A percentile compares a stretch with the other conserved stretches of the same genome.
Conservation (phyloP, 1,140 invertebrate genomes). For the Wiebesia pumilae region DNA sequence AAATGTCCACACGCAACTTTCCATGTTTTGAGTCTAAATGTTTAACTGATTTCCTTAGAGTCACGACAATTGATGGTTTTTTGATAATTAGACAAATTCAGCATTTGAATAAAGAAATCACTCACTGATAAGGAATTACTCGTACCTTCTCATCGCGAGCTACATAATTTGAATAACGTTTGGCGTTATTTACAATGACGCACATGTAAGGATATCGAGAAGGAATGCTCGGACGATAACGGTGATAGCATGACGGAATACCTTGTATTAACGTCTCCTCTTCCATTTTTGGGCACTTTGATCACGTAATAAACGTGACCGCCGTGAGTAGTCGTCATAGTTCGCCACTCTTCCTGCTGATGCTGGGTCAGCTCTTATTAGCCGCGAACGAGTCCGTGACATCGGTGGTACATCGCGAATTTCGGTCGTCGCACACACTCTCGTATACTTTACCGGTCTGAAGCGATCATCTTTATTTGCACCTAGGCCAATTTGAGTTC, state of each 20-base stretch:
- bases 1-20: too few species aligned
- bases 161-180: too few species aligned
- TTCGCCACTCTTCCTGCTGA: neutral
- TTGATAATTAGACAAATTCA: too few species aligned
- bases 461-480: too few species aligned
- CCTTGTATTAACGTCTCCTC: conserved; percentile 67
- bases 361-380: too few species aligned
- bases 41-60: too few species aligned
- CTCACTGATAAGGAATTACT: too few species aligned
- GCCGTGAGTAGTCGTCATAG: conserved; percentile 78
- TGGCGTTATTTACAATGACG: neutral
- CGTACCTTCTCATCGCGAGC: too few species aligned
- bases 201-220: neutral
- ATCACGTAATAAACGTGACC: conserved; percentile 80
- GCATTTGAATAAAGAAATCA: too few species aligned
- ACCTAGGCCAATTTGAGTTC: neutral
- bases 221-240: conserved; percentile 7
- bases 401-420: conserved; percentile 1
- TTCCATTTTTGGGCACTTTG: conserved; percentile 76
- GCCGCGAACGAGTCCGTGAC: neutral
- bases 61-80: too few species aligned
- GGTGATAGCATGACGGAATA: conserved; percentile 57
- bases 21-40: too few species aligned
- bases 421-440: neutral
- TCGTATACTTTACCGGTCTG: too few species aligned